Base-by-base conservation (phyloP, 2,888 invertebrate species). In the Callyntrura sp. region DNA sequence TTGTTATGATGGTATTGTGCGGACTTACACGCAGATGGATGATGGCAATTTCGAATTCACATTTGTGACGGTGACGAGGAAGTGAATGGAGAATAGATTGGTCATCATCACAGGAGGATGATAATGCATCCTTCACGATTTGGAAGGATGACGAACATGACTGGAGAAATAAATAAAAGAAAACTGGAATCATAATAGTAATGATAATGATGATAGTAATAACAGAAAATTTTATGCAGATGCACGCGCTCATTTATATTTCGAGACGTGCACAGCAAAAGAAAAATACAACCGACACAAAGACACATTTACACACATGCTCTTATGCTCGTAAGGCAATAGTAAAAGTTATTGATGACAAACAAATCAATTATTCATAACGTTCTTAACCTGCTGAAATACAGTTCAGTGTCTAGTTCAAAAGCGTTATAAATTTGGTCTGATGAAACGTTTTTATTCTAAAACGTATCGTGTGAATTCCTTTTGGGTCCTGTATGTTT, bases 291-390 rank as follows among this genome's bases (percentile, higher is more conserved):
- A 2, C 5, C 35, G 43, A 23, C 14, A 60, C 12, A 68, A 68
- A n/a, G 28, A 68, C n/a, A n/a, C n/a, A n/a, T n/a, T n/a, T n/a
- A n/a, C n/a, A n/a, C n/a, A n/a, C n/a, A n/a, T n/a, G n/a, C n/a
- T n/a, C n/a, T n/a, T n/a, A n/a, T n/a, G n/a, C n/a, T n/a, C n/a
- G n/a, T n/a, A n/a, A n/a, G n/a, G n/a, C 68, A 35, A 68, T 28
- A 35, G n/a, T n/a, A 45, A 11, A 17, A n/a, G 14, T 28, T 48
- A 78, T 84, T 84, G 57, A 60, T 78, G 76, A 85, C 28, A 78
- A 85, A 78, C 78, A 85, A 85, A 85, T 85, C 76, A 48, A 85
- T 78, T 78, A 85, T 85, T 85, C 85, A 85, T 85, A 85, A 62
- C 78, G 85, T 85, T 85, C 35, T 78, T 85, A 78, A 76, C 76